Evolutionary conservation across 2,888 invertebrate species (phyloP).

Genomic region (Hetaerina titia): DNA sequence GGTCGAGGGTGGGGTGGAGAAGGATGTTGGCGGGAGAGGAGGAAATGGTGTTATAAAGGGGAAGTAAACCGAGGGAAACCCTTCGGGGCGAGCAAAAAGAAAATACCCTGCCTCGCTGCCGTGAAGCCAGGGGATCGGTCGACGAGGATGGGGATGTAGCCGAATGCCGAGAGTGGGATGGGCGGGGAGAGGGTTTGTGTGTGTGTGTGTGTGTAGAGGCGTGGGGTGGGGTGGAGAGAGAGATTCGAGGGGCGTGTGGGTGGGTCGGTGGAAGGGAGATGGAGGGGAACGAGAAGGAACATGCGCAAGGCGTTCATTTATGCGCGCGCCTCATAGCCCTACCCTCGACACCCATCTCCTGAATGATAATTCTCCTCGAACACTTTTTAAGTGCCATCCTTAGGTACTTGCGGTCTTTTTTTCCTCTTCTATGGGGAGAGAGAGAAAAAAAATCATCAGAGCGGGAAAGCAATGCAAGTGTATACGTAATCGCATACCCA

Average conservation of each 20-base stretch:
- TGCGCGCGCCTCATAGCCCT: conserved; percentile 34
- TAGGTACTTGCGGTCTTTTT: neutral
- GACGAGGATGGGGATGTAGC: neutral
- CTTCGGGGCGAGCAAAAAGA: neutral
- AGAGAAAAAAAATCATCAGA: neutral
- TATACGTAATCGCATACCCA: neutral
- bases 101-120: neutral
- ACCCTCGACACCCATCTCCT: neutral
- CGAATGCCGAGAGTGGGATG: neutral
- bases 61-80: neutral
- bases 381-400: neutral
- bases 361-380: conserved; percentile 29
- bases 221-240: neutral
- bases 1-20: neutral
- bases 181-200: neutral
- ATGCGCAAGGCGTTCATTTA: conserved; percentile 53
- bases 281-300: neutral
- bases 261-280: neutral
- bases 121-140: neutral
- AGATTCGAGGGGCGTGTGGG: neutral
- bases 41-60: neutral
- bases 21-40: neutral
- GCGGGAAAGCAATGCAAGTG: neutral
- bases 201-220: too few relatives aligned
- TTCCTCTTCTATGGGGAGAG: neutral